Conservation (phyloP, 2,888 invertebrate species). For the Andrena hattorfiana region DNA sequence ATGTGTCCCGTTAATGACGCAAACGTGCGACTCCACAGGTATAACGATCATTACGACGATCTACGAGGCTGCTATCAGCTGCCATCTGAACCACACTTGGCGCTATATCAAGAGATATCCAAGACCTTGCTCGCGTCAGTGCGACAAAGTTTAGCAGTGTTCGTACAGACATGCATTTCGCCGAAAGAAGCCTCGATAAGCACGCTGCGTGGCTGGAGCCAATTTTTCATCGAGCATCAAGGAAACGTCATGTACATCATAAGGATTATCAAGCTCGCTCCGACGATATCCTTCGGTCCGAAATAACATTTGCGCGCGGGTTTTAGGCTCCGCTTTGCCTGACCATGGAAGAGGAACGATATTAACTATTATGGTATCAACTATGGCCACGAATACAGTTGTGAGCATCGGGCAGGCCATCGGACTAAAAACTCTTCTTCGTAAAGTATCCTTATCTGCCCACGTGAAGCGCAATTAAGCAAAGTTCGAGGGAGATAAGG, state of each 20-base stretch:
- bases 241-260: slow-evolving; percentile 49
- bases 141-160: slow-evolving; percentile 25
- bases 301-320: not conserved
- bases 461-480: not conserved
- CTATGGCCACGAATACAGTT: not conserved
- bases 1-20: slow-evolving; percentile 16
- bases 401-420: not conserved
- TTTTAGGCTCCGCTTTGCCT: not conserved
- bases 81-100: slow-evolving; percentile 1
- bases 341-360: not conserved
- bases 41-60: slow-evolving; percentile 29
- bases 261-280: slow-evolving; percentile 24
- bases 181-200: slow-evolving; percentile 39
- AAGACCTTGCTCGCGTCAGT: slow-evolving; percentile 44
- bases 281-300: slow-evolving; percentile 9
- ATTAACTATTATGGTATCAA: slow-evolving; percentile 4
- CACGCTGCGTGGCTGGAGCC: slow-evolving; percentile 30
- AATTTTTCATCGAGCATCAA: slow-evolving; percentile 55
- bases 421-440: not conserved
- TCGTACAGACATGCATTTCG: slow-evolving; percentile 34
- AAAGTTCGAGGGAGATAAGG: not conserved
- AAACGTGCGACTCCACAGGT: not conserved
- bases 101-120: slow-evolving; percentile 34
- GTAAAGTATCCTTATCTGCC: not conserved
- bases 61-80: slow-evolving; percentile 23